phyloP scores from a whole-genome alignment of 2,888 invertebrate species.

The Rutpela maculata region DNA sequence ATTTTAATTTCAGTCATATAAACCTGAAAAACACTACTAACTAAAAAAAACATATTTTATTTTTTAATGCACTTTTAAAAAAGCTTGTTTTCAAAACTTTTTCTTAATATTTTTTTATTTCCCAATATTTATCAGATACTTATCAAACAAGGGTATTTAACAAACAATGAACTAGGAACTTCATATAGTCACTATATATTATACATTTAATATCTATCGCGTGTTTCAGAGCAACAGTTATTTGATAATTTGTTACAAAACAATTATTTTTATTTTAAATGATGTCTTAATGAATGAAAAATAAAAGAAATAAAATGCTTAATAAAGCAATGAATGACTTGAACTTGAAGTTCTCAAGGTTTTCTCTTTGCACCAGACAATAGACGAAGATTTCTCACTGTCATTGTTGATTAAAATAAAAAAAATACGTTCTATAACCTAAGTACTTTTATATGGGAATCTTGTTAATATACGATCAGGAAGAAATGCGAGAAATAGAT shows the following conservation, averaged over 20 bases:
- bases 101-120: too few relatives aligned
- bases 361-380: constrained; percentile 55
- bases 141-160: background rate
- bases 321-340: constrained; percentile 51
- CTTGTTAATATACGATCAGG: background rate
- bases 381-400: constrained; percentile 54
- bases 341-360: constrained; percentile 57
- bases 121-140: too few relatives aligned
- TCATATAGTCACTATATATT: background rate
- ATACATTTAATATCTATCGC: background rate
- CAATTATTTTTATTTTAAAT: constrained; percentile 44
- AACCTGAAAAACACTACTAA: too few relatives aligned
- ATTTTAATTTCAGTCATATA: too few relatives aligned
- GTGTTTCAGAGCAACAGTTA: background rate
- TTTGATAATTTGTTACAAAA: constrained; percentile 46
- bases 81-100: too few relatives aligned
- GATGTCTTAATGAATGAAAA: constrained; percentile 50
- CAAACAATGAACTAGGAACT: background rate
- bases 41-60: too few relatives aligned
- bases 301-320: constrained; percentile 47
- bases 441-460: constrained; percentile 37
- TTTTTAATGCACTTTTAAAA: too few relatives aligned
- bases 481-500: background rate
- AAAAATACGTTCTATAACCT: constrained; percentile 43
- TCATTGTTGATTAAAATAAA: constrained; percentile 54